phyloP scores from a whole-genome alignment of 2,797 vertebrate species.

The Syndactyla subalaris region DNA sequence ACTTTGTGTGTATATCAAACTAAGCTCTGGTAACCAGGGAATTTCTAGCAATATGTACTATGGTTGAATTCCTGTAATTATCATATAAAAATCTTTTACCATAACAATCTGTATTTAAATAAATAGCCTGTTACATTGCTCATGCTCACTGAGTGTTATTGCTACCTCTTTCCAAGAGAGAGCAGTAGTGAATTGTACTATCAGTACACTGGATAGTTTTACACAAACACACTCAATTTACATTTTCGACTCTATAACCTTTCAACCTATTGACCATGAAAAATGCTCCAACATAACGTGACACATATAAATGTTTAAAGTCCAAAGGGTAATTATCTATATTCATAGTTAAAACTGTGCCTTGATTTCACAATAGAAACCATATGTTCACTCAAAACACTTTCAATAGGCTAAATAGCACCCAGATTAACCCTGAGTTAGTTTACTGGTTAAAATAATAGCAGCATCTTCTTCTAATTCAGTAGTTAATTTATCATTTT shows the following conservation, averaged over 20 bases:
- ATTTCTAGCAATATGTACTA: neutral
- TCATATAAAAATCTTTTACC: slow-evolving; percentile 38
- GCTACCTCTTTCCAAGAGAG: slow-evolving; percentile 80
- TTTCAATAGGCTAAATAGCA: slow-evolving; percentile 81
- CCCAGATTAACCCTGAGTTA: slow-evolving; percentile 82
- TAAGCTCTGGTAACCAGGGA: slow-evolving; percentile 10
- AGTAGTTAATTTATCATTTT: slow-evolving; percentile 82
- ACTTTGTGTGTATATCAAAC: neutral
- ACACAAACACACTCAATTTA: slow-evolving; percentile 71
- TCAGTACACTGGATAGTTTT: slow-evolving; percentile 42
- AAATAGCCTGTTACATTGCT: neutral
- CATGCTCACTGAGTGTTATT: slow-evolving; percentile 62
- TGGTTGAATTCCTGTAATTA: slow-evolving; percentile 32
- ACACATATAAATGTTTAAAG: slow-evolving; percentile 85
- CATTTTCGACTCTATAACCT: slow-evolving; percentile 81
- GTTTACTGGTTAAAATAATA: slow-evolving; percentile 85
- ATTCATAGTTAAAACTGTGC: slow-evolving; percentile 82
- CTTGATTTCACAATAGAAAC: slow-evolving; percentile 85
- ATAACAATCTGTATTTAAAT: slow-evolving; percentile 28
- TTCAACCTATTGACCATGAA: slow-evolving; percentile 83
- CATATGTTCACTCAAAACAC: slow-evolving; percentile 81
- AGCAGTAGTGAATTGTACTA: slow-evolving; percentile 81
- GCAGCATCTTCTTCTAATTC: slow-evolving; percentile 82
- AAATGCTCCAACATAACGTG: slow-evolving; percentile 80
- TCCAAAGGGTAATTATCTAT: slow-evolving; percentile 85